phyloP scores from a whole-genome alignment of 2,113 vertebrate species.

The Myotis brandtii region DNA sequence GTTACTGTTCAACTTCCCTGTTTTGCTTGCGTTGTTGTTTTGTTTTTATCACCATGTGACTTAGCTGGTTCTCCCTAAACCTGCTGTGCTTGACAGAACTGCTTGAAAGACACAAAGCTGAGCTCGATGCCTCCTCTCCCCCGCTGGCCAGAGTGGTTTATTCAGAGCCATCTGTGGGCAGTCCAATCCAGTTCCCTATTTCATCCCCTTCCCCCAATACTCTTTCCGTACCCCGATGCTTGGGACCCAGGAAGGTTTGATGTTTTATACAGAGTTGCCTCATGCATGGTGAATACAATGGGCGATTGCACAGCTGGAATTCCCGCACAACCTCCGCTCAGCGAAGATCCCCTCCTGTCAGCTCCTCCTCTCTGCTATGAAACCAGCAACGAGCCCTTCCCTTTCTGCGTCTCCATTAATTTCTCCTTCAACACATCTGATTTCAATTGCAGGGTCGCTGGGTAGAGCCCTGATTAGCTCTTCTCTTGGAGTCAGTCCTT shows the following conservation, averaged over 20 bases:
- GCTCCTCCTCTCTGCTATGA: neutral
- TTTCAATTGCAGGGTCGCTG: conserved; percentile 34
- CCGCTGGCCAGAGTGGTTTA: neutral
- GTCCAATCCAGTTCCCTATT: neutral
- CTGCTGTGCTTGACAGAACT: neutral
- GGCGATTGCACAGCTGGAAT: neutral
- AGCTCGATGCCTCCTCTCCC: neutral
- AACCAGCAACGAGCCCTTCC: neutral
- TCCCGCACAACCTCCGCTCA: neutral
- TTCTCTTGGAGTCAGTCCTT: conserved; percentile 45
- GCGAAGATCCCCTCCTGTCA: neutral
- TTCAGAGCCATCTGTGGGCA: neutral
- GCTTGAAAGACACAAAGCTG: neutral
- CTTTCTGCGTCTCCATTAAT: neutral
- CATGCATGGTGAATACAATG: neutral
- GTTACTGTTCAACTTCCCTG: fast-evolving
- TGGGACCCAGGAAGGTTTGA: neutral
- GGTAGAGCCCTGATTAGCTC: conserved; percentile 54
- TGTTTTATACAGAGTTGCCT: neutral
- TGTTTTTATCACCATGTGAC: neutral
- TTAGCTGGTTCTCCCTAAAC: neutral
- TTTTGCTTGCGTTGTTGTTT: neutral
- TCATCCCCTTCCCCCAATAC: neutral
- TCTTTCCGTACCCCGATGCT: neutral
- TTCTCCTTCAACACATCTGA: conserved; percentile 51